A percentile compares a stretch with the other conserved stretches of the same genome.
Evolutionary conservation across 2,797 vertebrate genomes (phyloP).

Genomic region (Oreonectes daqikongensis): DNA sequence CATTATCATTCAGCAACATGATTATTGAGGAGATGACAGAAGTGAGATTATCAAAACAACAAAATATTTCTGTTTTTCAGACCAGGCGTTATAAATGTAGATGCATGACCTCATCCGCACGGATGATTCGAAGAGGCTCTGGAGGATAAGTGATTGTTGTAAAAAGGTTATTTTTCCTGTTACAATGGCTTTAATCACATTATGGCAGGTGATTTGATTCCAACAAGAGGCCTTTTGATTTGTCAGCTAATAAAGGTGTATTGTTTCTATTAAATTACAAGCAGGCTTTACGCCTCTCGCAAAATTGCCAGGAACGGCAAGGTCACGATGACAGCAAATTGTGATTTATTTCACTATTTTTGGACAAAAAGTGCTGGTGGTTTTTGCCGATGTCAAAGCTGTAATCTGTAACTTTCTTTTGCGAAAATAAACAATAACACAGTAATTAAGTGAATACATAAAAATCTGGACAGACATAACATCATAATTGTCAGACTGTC

Average conservation of each 20-base stretch:
- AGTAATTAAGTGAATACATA: not conserved
- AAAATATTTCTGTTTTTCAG: constrained; percentile 22
- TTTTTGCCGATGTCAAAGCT: not conserved
- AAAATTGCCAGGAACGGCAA: constrained; percentile 35
- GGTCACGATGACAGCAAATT: constrained; percentile 43
- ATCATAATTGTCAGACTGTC: too few species aligned
- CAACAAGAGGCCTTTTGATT: constrained; percentile 45
- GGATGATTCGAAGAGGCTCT: not conserved
- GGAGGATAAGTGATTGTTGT: constrained; percentile 45
- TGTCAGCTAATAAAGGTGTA: constrained; percentile 50
- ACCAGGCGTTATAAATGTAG: not conserved
- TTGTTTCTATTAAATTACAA: constrained; percentile 52
- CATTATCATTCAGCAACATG: constrained; percentile 6
- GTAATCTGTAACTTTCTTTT: too few species aligned
- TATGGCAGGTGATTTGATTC: constrained; percentile 56
- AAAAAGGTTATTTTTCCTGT: constrained; percentile 22
- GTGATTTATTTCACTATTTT: constrained; percentile 41
- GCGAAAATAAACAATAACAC: not conserved
- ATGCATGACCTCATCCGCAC: not conserved
- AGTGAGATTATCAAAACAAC: not conserved
- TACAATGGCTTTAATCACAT: constrained; percentile 39
- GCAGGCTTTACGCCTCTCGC: constrained; percentile 1
- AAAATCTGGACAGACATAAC: too few species aligned
- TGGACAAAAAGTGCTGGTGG: not conserved
- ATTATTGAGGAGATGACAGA: not conserved